Evolutionary conservation across 2,113 vertebrate species (phyloP).

Genomic region (Platichthys stellatus): DNA sequence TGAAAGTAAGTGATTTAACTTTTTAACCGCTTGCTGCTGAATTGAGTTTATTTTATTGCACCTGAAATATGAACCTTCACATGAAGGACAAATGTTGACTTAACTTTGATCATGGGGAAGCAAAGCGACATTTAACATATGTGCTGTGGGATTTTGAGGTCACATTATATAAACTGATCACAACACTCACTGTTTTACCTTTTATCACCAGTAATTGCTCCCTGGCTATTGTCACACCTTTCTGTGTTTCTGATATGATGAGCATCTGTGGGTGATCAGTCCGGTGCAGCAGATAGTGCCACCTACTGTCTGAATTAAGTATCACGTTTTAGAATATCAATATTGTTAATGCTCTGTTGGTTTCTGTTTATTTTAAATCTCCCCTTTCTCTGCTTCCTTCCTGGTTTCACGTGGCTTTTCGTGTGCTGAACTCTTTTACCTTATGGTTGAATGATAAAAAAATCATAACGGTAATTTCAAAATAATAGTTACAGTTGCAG

Average conservation of each 20-base stretch:
- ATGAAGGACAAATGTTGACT: slow-evolving; percentile 13
- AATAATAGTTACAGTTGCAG: background rate
- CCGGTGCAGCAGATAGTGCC: slow-evolving; percentile 44
- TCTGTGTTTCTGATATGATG: slow-evolving; percentile 14
- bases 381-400: too few species aligned
- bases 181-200: slow-evolving; percentile 21
- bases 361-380: background rate
- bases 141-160: slow-evolving; percentile 8
- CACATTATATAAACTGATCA: slow-evolving; percentile 21
- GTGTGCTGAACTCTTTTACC: too few species aligned
- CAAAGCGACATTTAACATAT: background rate
- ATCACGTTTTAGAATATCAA: background rate
- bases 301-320: slow-evolving; percentile 52
- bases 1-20: background rate
- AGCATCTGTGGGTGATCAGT: background rate
- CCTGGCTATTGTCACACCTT: slow-evolving; percentile 6
- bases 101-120: background rate
- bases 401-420: too few species aligned
- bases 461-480: too few species aligned
- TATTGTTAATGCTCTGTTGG: background rate
- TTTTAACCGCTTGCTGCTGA: background rate
- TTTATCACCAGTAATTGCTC: slow-evolving; percentile 11
- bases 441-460: too few species aligned
- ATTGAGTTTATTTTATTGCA: slow-evolving; percentile 11
- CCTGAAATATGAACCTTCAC: slow-evolving; percentile 8